Percentiles rank a stretch among this genome's conserved stretches.
phyloP scores from a whole-genome alignment of 2,888 invertebrate genomes.

The Drosophila greeni region DNA sequence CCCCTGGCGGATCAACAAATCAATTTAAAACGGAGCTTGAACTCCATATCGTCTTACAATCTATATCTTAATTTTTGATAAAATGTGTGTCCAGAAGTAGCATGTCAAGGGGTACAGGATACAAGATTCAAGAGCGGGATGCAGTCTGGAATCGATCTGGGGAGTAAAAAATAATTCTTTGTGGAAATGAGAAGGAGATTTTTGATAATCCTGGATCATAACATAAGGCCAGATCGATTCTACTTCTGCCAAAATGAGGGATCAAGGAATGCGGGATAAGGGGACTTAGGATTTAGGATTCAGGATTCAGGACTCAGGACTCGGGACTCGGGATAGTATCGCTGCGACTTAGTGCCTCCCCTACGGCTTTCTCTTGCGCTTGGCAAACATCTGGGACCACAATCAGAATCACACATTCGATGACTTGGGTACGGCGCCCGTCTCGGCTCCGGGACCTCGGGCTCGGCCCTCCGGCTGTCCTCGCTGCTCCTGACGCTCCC shows the following conservation, averaged over 20 bases:
- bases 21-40: not conserved
- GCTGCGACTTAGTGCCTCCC: not conserved
- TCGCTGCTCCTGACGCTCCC: slow-evolving; percentile 10
- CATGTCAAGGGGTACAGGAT: not conserved
- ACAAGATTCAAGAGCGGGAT: not conserved
- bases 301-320: too few species aligned
- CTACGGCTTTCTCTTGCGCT: slow-evolving; percentile 53
- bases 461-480: slow-evolving; percentile 4
- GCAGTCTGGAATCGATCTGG: not conserved
- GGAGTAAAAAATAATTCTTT: not conserved
- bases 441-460: slow-evolving; percentile 31
- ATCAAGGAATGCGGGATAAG: not conserved
- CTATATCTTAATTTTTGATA: slow-evolving; percentile 5
- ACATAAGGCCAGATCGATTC: not conserved
- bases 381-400: slow-evolving; percentile 64
- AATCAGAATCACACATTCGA: slow-evolving; percentile 68
- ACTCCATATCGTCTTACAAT: not conserved
- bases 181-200: not conserved
- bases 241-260: not conserved
- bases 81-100: not conserved
- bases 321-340: not conserved
- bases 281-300: too few species aligned
- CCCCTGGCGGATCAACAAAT: not conserved
- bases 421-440: slow-evolving; percentile 52
- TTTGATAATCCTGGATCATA: not conserved